These are phyloP conservation scores for Malaclemys terrapin DNA, from an alignment of 2,113 vertebrate species.

Conservation along the genomic window DNA sequence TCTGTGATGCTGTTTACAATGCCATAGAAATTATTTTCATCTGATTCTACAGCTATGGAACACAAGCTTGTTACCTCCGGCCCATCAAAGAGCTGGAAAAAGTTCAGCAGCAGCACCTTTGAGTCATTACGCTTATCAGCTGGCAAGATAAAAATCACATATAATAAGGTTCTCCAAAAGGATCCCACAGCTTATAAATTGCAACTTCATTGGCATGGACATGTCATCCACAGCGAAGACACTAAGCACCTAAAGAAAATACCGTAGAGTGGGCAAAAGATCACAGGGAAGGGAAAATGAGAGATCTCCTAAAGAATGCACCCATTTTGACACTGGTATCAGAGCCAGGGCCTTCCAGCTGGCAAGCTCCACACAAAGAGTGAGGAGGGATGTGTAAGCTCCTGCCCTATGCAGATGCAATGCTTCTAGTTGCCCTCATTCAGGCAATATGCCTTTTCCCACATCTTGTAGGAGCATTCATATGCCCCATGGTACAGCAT, in stretches of 20 bases:
- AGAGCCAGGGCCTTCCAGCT: background rate
- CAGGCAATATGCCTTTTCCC: background rate
- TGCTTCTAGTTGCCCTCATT: background rate
- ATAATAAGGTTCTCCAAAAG: background rate
- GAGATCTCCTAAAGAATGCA: background rate
- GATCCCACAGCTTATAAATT: background rate
- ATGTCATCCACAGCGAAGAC: background rate
- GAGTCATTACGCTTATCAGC: background rate
- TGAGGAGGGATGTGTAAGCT: rapidly evolving
- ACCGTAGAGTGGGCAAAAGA: background rate
- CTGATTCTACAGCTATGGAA: background rate
- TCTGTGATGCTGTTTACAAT: background rate
- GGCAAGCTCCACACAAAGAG: background rate
- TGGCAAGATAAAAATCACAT: background rate
- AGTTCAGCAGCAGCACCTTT: background rate
- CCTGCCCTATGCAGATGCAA: rapidly evolving
- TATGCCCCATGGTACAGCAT: background rate
- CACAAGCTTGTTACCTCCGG: background rate
- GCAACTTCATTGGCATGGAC: background rate
- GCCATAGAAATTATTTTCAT: background rate
- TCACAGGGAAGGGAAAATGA: background rate
- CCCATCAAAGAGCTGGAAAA: background rate
- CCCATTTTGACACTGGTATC: background rate
- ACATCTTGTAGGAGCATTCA: background rate
- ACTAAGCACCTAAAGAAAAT: background rate